A percentile compares a stretch with the other conserved stretches of the same genome.
Conservation (phyloP, 2,113 vertebrate genomes). For the Carlito syrichta region DNA sequence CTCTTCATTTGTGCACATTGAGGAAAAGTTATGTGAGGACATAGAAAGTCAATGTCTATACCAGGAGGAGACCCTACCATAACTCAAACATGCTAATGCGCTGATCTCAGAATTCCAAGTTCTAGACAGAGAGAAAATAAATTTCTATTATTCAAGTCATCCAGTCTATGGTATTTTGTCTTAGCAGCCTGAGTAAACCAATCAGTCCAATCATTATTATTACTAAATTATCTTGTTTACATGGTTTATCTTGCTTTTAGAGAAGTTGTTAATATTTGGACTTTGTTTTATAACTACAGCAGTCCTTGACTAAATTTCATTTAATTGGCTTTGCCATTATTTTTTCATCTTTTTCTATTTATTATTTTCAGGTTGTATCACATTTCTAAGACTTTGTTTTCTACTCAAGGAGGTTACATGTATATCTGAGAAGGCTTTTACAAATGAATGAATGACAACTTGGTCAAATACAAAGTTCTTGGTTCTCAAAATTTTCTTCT, state of each 20-base stretch:
- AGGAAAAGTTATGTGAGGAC: background rate
- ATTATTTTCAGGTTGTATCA: background rate
- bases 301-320: background rate
- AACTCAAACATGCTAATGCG: fast-evolving
- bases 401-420: background rate
- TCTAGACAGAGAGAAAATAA: background rate
- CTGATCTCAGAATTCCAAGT: background rate
- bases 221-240: background rate
- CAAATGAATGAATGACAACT: background rate
- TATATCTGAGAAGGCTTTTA: background rate
- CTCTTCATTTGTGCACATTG: background rate
- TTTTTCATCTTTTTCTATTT: background rate
- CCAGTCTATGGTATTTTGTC: background rate
- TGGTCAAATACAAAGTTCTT: background rate
- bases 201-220: background rate
- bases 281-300: background rate
- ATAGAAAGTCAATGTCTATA: fast-evolving
- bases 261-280: background rate
- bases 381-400: background rate
- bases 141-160: background rate
- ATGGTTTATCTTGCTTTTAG: background rate
- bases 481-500: background rate
- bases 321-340: background rate
- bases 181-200: background rate
- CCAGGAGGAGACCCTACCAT: background rate